Evolutionary conservation across 2,888 invertebrate genomes (phyloP), one percentile per base, ranked within the genome.

Genomic region (Nymphalis urticae): DNA sequence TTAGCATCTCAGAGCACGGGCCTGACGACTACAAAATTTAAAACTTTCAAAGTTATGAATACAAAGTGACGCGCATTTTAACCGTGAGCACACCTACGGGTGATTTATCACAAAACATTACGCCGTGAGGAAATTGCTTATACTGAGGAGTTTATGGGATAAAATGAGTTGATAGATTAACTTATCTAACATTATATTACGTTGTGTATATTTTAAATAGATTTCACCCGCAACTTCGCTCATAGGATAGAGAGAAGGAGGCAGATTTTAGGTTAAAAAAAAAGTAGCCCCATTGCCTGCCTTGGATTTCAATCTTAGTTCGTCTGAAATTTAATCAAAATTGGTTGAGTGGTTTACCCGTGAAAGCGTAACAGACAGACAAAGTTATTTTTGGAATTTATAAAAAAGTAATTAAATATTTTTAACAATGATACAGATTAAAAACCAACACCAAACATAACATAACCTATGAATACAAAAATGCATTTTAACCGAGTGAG

Each of bases 31-130:
- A n/a, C 50, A 7, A n/a, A 50, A n/a, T 53, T 53, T 16, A 54
- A 63, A 51, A 42, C 9, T 58, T 62, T 32, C 36, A 13, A 42
- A 42, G 13, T 64, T 53, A 64, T 70, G 63, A 66, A 66, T 66
- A 66, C 48, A 66, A 66, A 66, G 47, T 62, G 59, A 54, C 63
- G 47, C 60, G 13, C 56, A 70, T 58, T 64, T 64, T 67, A 50
- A 32, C 19, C 48, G 27, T 42, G 42, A 56, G 60, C 42, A 27
- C 64, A 42, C 54, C 32, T 54, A 19, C 19, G 42, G 62, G 66
- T 50, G 69, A 71, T 73, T 71, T 73, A 64, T 62, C 61, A 58
- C 51, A 59, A 59, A 71, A 65, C 63, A 62, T 68, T 61, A 27
- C 32, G 3, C 13, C 13, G 42, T 63, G 58, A 62, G 73, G 65